Evolutionary conservation across 2,888 invertebrate genomes (phyloP).

Genomic region (Oligia strigilis): DNA sequence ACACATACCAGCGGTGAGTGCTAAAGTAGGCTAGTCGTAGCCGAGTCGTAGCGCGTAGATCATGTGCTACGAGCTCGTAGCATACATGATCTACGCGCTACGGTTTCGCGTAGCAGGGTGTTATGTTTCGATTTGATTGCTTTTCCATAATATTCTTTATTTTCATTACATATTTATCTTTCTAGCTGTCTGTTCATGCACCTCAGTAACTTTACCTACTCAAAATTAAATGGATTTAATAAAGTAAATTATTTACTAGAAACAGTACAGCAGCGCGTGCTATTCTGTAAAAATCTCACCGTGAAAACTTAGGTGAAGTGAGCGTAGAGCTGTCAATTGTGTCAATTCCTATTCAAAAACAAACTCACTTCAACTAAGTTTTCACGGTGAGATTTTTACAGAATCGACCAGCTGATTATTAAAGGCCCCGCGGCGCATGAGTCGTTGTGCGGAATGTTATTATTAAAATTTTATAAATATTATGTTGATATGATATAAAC

Average conservation of each 20-base stretch:
- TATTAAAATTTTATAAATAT: background rate
- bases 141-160: background rate
- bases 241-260: background rate
- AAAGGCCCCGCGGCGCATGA: background rate
- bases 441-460: background rate
- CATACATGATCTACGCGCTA: constrained; percentile 17
- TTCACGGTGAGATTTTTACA: no score
- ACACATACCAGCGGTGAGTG: background rate
- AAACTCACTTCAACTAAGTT: no score
- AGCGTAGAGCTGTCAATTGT: no score
- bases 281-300: no score
- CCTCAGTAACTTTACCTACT: background rate
- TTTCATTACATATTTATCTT: background rate
- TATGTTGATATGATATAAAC: background rate
- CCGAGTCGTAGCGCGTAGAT: constrained; percentile 16
- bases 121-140: background rate
- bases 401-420: background rate
- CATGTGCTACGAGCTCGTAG: constrained; percentile 25
- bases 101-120: background rate
- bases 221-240: background rate
- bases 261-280: background rate
- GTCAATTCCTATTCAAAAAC: no score
- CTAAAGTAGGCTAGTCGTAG: constrained; percentile 4
- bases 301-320: no score
- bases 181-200: background rate